phyloP scores from a whole-genome alignment of 1,140 invertebrate genomes.

The Coptotermes formosanus region DNA sequence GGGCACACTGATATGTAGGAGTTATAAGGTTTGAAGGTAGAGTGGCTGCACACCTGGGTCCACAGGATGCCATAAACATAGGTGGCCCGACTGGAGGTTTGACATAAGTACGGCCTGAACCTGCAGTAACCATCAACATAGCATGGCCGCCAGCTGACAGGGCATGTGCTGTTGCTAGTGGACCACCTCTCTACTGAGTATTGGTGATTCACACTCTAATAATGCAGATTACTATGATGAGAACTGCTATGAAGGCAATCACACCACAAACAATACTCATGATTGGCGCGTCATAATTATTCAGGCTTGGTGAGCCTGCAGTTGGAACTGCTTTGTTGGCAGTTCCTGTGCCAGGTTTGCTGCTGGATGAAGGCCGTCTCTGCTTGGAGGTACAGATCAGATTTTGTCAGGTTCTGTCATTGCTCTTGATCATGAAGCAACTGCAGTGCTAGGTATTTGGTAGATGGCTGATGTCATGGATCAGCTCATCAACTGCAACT shows the following conservation, averaged over 20 bases:
- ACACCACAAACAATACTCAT: constrained; percentile 90
- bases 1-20: not conserved
- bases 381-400: constrained; percentile 73
- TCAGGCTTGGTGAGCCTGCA: constrained; percentile 45
- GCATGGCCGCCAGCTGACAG: constrained; percentile 39
- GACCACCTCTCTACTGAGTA: constrained; percentile 65
- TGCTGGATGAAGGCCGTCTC: constrained; percentile 22
- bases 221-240: constrained; percentile 86
- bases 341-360: constrained; percentile 23
- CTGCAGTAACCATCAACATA: constrained; percentile 36
- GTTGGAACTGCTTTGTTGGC: constrained; percentile 48
- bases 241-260: constrained; percentile 82
- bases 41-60: constrained; percentile 22
- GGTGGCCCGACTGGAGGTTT: constrained; percentile 39
- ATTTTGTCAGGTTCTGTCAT: constrained; percentile 75
- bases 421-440: constrained; percentile 45
- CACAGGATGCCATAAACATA: constrained; percentile 25
- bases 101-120: constrained; percentile 46
- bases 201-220: constrained; percentile 67
- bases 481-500: constrained; percentile 75
- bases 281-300: constrained; percentile 86
- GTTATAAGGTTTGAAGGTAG: constrained; percentile 24
- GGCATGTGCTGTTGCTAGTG: constrained; percentile 55
- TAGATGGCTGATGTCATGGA: constrained; percentile 60
- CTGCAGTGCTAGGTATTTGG: constrained; percentile 50